Evolutionary conservation across 2,113 vertebrate genomes (phyloP), one percentile per base, ranked within the genome.

Genomic region (Pedionomus torquatus): DNA sequence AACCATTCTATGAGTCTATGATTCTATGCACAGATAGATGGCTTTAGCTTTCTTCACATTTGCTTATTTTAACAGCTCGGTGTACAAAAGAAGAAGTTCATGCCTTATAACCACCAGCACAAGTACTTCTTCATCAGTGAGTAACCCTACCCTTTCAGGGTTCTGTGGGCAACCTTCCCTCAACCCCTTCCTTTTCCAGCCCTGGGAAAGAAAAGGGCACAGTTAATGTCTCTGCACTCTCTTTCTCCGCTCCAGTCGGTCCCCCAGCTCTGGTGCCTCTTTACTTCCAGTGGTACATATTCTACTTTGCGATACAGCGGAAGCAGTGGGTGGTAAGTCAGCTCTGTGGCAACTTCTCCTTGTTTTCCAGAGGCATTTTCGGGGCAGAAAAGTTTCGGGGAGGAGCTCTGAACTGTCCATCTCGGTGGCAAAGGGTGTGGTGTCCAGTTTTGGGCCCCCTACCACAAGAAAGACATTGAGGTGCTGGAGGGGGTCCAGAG

Each of bases 61-160:
- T 77, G 48, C 46, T 65, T 90, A 0, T 61, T 86, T 90, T 65
- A 70, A 85, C 97, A 99, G 98, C 98, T 98, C 30, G 98, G 98
- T 57, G 94, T 97, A 31, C 97, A 98, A 57, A 99, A 99, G 98
- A 98, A 98, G 91, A 99, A 98, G 85, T 98, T 98, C 91, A 98
- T 99, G 98, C 98, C 98, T 2, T 99, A 99, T 71, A 98, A 99
- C 82, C 98, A 99, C 94, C 98, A 99, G 95, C 98, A 99, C 98
- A 98, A 98, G 83, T 99, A 99, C 85, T 99, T 99, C 97, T 97
- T 97, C 83, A 95, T 99, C 93, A 97, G 98, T 99, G 97, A 99
- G 98, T 99, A 95, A 83, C 60, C 6, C 13, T n/a, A 2, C 30
- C 46, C 48, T 85, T 72, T 9, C 2, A 16, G 41, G 24, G 39